Evolutionary conservation across 1,140 invertebrate species (phyloP), one percentile per base, ranked within the genome.

Genomic region (Zeugodacus cucurbitae): DNA sequence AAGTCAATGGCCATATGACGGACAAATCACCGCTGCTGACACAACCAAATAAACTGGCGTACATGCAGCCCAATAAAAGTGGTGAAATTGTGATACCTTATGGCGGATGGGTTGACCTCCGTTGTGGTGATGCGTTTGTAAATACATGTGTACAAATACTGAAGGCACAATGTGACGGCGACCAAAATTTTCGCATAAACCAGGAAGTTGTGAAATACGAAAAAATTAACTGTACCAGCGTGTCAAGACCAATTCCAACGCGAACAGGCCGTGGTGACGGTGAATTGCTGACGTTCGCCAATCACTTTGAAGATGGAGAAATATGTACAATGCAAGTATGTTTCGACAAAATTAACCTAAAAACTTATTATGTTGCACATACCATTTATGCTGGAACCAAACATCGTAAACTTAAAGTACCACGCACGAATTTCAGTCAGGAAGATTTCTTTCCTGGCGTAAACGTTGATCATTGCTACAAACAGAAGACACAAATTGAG

Each of bases 331-430:
- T 62, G n/a, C 0, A 3, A 89, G 88, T 94, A 4, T 95, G 94
- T 70, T 93, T 93, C 29, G 91, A 94, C 86, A 91, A 94, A 54
- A 74, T 89, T 44, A 91, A 90, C n/a, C 91, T 92, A 41, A 89
- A 88, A 6, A 94, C 94, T 0, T 91, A 92, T 37, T 94, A 94
- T 74, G 90, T 93, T 2, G 93, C 93, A 17, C 91, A 92, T 85
- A 89, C 86, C 2, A 88, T 94, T 58, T 89, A 87, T 5, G 90
- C 91, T 1, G 91, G 90, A 41, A 93, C 93, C 85, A 88, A 64
- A 29, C 90, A 89, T 37, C 91, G 89, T 29, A 93, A 94, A 89
- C 89, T 74, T 0, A 87, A 87, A 0, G 93, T 91, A 87, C 91
- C 93, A 2, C 90, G 93, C 82, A 91, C 90, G 1, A 90, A 88